Conservation (phyloP, 2,797 vertebrate species). For the Malacoctenus gilli region DNA sequence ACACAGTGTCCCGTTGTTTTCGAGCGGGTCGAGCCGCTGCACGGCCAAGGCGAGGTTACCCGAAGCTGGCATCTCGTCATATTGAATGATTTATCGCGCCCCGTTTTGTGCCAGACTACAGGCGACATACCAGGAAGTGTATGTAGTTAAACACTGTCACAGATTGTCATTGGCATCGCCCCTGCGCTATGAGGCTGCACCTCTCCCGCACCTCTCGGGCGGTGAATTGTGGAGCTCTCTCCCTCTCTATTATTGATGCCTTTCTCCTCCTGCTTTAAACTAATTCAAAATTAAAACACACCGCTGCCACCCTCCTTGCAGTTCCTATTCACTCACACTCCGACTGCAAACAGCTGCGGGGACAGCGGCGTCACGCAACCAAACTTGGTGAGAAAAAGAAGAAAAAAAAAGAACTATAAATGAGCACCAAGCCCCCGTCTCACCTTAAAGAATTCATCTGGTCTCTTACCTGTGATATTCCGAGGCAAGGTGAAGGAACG, state of each 20-base stretch:
- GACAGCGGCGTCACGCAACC: constrained; percentile 8
- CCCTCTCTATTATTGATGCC: constrained; percentile 25
- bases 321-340: constrained; percentile 21
- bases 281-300: constrained; percentile 44
- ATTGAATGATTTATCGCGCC: constrained; percentile 41
- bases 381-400: constrained; percentile 41
- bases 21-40: constrained; percentile 10
- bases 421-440: background rate
- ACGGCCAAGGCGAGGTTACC: constrained; percentile 7
- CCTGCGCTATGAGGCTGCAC: constrained; percentile 44
- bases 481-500: constrained; percentile 44
- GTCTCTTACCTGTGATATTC: constrained; percentile 76
- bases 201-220: constrained; percentile 24
- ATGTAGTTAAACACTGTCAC: constrained; percentile 59
- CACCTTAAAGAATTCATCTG: constrained; percentile 4
- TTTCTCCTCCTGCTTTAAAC: constrained; percentile 46
- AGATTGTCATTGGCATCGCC: constrained; percentile 57
- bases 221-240: constrained; percentile 2
- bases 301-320: constrained; percentile 15
- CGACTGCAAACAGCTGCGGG: background rate
- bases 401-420: constrained; percentile 1
- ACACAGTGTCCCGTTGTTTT: constrained; percentile 27
- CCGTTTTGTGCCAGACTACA: constrained; percentile 41
- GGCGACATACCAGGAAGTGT: constrained; percentile 24
- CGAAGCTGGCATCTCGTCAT: constrained; percentile 40